Conservation (phyloP, 2,797 vertebrate species). For the Pangasius larnaudii region DNA sequence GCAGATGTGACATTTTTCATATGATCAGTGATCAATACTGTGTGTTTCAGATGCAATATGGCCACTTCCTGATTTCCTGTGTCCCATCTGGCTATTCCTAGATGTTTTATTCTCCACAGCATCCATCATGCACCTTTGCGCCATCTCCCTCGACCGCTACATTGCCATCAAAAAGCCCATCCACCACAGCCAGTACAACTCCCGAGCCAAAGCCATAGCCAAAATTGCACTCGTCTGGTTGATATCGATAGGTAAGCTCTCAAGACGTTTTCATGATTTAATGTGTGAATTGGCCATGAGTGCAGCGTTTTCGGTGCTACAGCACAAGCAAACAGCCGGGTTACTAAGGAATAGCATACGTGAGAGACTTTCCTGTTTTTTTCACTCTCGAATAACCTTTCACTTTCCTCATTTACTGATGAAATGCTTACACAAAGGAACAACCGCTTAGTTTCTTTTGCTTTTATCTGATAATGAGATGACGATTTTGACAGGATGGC, state of each 20-base stretch:
- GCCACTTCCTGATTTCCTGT: constrained; percentile 90
- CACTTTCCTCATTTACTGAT: neutral
- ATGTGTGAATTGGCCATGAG: neutral
- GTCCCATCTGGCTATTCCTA: constrained; percentile 95
- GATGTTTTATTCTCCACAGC: constrained; percentile 98
- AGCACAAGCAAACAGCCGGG: neutral
- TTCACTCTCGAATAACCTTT: neutral
- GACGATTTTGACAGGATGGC: constrained; percentile 4
- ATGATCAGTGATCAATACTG: constrained; percentile 23
- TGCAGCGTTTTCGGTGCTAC: neutral
- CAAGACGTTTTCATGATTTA: constrained; percentile 31
- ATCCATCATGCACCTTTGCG: constrained; percentile 98
- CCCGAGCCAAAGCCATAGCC: constrained; percentile 88
- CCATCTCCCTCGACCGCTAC: constrained; percentile 97
- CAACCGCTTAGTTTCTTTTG: constrained; percentile 24
- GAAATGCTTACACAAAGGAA: constrained; percentile 20
- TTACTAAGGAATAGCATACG: neutral
- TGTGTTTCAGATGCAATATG: constrained; percentile 85
- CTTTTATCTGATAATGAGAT: constrained; percentile 27
- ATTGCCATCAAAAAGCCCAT: constrained; percentile 98
- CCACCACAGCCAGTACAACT: constrained; percentile 95
- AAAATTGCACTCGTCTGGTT: constrained; percentile 96
- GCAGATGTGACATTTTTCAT: constrained; percentile 28
- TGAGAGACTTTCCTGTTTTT: neutral
- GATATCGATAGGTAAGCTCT: constrained; percentile 91